Percentiles rank a stretch among this genome's conserved stretches.
Evolutionary conservation across 2,797 vertebrate genomes (phyloP).

Genomic region (Acanthurus lineatus): DNA sequence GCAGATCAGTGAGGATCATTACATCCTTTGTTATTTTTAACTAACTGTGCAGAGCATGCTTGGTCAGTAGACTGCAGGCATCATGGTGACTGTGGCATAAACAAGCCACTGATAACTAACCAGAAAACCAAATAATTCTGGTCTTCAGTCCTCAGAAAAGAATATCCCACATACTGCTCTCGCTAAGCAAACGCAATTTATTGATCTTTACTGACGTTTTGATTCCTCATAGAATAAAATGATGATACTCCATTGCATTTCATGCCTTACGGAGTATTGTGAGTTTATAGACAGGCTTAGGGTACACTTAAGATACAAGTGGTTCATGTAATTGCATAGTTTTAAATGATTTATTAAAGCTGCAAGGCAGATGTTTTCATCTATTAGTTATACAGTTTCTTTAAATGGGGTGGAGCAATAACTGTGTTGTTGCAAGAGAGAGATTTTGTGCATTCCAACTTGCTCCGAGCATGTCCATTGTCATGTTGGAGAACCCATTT

Average conservation of each 20-base stretch:
- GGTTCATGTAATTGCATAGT: background rate
- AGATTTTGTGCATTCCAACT: too few relatives aligned
- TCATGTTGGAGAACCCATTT: too few relatives aligned
- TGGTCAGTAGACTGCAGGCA: conserved; percentile 31
- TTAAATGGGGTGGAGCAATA: too few relatives aligned
- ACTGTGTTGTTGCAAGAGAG: too few relatives aligned
- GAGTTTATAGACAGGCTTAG: background rate
- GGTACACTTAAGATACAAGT: background rate
- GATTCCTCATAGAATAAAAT: too few relatives aligned
- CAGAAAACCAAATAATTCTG: conserved; percentile 17
- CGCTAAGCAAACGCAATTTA: too few relatives aligned
- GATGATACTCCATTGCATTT: background rate
- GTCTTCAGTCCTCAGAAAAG: conserved; percentile 29
- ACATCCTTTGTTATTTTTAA: conserved; percentile 60
- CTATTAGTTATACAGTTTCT: too few relatives aligned
- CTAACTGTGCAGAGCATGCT: conserved; percentile 47
- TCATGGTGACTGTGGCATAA: conserved; percentile 22
- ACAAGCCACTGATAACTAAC: conserved; percentile 35
- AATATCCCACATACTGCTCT: background rate
- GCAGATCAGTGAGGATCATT: conserved; percentile 63
- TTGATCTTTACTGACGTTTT: too few relatives aligned
- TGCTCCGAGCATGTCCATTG: too few relatives aligned
- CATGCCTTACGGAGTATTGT: background rate
- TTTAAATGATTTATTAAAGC: background rate
- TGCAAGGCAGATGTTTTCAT: too few relatives aligned